These are phyloP conservation scores for Lemur catta DNA, from an alignment of 2,797 vertebrate species.

Conservation along the genomic window DNA sequence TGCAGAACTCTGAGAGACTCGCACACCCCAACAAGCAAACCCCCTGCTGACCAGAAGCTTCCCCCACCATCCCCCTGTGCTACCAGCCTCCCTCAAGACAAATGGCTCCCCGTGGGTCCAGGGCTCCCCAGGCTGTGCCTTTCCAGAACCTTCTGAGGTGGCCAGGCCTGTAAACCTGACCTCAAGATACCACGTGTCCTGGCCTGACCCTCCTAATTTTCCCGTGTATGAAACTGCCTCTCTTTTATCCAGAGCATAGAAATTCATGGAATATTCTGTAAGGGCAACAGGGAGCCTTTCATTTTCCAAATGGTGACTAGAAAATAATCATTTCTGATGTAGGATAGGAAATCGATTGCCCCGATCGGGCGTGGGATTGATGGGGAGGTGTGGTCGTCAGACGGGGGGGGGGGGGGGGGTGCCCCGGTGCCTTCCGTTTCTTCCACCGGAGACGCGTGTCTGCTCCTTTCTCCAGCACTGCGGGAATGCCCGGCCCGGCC, in stretches of 20 bases:
- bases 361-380: fast-evolving
- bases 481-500: neutral
- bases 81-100: neutral
- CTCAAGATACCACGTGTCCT: neutral
- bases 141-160: neutral
- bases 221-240: neutral
- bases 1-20: neutral
- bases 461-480: neutral
- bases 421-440: fast-evolving
- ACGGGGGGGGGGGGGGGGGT: fast-evolving
- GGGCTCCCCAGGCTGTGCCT: too few species aligned
- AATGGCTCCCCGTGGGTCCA: neutral
- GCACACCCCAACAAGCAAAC: too few species aligned
- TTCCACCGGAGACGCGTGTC: neutral
- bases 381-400: fast-evolving
- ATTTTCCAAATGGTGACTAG: neutral
- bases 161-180: neutral
- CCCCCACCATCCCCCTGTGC: neutral
- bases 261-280: neutral
- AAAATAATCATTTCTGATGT: neutral
- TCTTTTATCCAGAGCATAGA: too few species aligned
- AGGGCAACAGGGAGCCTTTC: too few species aligned
- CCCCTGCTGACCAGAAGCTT: fast-evolving
- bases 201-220: neutral
- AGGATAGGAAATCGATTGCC: neutral